Conservation (phyloP, 1,140 invertebrate species). For the Brachionus rubens region DNA sequence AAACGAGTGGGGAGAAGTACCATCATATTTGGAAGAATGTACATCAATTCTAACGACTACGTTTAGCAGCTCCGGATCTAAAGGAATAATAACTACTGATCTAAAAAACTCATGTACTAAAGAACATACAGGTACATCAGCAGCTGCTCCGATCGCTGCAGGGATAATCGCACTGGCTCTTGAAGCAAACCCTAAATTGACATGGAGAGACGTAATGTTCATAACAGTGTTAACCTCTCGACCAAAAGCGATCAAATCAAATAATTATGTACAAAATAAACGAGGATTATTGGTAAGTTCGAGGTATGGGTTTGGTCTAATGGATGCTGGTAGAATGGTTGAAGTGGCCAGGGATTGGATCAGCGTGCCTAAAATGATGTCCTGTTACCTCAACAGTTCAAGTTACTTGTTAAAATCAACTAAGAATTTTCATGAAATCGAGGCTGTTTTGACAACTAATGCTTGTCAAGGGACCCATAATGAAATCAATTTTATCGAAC, state of each 20-base stretch:
- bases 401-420: not conserved
- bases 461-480: not conserved
- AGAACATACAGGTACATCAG: slow-evolving; percentile 73
- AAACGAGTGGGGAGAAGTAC: slow-evolving; percentile 75
- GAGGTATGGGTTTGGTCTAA: slow-evolving; percentile 86
- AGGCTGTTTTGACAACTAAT: slow-evolving; percentile 5
- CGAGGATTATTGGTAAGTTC: slow-evolving; percentile 70
- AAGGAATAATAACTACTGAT: slow-evolving; percentile 67
- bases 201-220: slow-evolving; percentile 92
- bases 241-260: slow-evolving; percentile 63
- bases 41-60: slow-evolving; percentile 64
- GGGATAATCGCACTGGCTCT: slow-evolving; percentile 89
- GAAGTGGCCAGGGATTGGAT: slow-evolving; percentile 76
- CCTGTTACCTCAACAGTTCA: slow-evolving; percentile 13
- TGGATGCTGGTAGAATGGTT: slow-evolving; percentile 92
- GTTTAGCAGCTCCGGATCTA: slow-evolving; percentile 30
- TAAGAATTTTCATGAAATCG: not conserved
- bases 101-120: slow-evolving; percentile 71
- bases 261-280: slow-evolving; percentile 58
- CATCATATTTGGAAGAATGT: slow-evolving; percentile 90
- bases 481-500: slow-evolving; percentile 45
- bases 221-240: slow-evolving; percentile 85
- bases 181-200: slow-evolving; percentile 84
- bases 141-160: slow-evolving; percentile 94
- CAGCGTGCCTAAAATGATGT: slow-evolving; percentile 67